A percentile compares a stretch with the other conserved stretches of the same genome.
These are phyloP conservation scores for Lepidothrix coronata DNA, from an alignment of 2,113 vertebrate genomes.

Conservation along the genomic window DNA sequence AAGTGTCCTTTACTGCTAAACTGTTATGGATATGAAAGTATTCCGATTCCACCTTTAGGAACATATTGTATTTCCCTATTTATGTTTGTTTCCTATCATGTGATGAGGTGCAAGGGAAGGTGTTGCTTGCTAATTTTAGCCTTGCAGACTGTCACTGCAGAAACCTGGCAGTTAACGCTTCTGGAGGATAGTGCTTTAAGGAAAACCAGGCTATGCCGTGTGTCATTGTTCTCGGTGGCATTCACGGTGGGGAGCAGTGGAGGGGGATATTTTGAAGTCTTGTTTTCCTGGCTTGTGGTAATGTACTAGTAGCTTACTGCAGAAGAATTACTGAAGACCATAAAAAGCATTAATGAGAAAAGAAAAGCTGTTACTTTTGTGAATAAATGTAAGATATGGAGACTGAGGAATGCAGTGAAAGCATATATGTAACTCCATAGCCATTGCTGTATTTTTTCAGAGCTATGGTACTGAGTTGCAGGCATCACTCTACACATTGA, in stretches of 20 bases:
- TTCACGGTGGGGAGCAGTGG: rapidly evolving
- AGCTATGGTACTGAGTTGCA: background rate
- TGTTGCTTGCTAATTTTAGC: constrained; percentile 56
- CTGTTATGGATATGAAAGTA: background rate
- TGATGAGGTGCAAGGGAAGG: constrained; percentile 38
- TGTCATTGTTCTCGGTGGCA: rapidly evolving
- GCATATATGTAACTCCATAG: background rate
- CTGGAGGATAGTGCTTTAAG: background rate
- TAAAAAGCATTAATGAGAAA: background rate
- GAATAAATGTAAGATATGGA: background rate
- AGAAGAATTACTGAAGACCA: background rate
- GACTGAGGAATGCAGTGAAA: background rate
- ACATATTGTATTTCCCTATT: constrained; percentile 57
- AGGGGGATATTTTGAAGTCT: background rate
- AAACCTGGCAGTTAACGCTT: background rate
- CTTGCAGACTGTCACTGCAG: constrained; percentile 2
- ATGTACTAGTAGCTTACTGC: background rate
- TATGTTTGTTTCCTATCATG: constrained; percentile 55
- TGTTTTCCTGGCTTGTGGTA: background rate
- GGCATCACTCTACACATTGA: background rate
- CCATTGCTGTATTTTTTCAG: background rate
- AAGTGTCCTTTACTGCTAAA: constrained; percentile 24
- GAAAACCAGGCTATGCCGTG: background rate
- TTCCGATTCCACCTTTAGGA: constrained; percentile 18
- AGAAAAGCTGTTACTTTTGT: background rate